phyloP scores from a whole-genome alignment of 2,113 vertebrate genomes.

The Emydocephalus ijimae region DNA sequence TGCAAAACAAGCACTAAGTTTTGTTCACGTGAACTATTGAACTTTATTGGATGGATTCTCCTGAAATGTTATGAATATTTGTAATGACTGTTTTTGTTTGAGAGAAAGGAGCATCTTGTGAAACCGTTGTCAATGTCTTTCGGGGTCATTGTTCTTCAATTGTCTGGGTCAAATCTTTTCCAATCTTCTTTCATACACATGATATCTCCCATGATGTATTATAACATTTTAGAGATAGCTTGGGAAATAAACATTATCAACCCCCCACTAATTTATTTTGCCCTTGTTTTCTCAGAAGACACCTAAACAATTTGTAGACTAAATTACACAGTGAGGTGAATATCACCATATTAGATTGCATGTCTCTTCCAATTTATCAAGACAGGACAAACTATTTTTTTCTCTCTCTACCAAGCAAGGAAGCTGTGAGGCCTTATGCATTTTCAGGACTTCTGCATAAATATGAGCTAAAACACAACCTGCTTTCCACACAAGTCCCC shows the following conservation, averaged over 20 bases:
- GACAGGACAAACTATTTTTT: not conserved
- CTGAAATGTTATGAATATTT: not conserved
- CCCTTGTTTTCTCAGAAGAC: constrained; percentile 11
- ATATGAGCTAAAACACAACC: not conserved
- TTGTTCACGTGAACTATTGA: not conserved
- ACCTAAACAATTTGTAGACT: constrained; percentile 4
- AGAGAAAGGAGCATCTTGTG: not conserved
- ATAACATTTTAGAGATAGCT: not conserved
- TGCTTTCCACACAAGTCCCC: not conserved
- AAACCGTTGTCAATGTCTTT: not conserved
- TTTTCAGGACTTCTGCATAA: not conserved
- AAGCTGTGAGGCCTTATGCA: not conserved
- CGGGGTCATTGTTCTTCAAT: not conserved
- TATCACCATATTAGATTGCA: constrained; percentile 19
- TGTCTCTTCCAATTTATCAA: constrained; percentile 20
- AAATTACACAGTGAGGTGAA: constrained; percentile 20
- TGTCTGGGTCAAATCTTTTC: not conserved
- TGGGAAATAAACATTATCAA: constrained; percentile 2
- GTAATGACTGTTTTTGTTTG: not conserved
- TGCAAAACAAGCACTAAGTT: not conserved
- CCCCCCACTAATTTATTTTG: constrained; percentile 10
- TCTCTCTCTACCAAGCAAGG: not conserved
- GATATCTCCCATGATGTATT: not conserved
- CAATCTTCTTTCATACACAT: not conserved
- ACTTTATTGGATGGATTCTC: not conserved